phyloP scores from a whole-genome alignment of 2,113 vertebrate genomes.

The Myotis brandtii region DNA sequence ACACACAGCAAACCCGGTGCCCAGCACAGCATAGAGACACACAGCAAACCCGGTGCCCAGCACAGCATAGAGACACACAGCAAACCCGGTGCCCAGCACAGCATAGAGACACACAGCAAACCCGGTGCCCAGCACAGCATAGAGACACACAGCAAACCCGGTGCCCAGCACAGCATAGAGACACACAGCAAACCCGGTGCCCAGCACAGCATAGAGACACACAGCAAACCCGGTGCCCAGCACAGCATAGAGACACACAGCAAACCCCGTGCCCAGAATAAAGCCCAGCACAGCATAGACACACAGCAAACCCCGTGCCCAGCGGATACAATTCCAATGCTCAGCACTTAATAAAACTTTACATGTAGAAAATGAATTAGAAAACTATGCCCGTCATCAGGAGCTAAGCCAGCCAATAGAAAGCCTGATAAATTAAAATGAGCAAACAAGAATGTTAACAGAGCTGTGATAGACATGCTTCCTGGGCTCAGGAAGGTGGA shows the following conservation, averaged over 20 bases:
- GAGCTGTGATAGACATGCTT: neutral
- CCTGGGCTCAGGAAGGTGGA: neutral
- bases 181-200: neutral
- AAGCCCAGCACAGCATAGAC: neutral
- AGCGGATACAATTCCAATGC: neutral
- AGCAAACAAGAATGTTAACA: neutral
- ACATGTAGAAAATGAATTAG: neutral
- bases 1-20: neutral
- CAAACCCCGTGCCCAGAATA: neutral
- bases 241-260: neutral
- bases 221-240: neutral
- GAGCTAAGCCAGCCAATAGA: neutral
- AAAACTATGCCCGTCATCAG: neutral
- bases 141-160: neutral
- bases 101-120: neutral
- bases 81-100: neutral
- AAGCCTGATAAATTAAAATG: conserved; percentile 10
- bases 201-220: neutral
- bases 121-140: neutral
- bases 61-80: neutral
- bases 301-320: neutral
- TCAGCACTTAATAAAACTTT: neutral
- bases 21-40: neutral
- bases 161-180: neutral
- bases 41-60: neutral